Percentiles rank a stretch among this genome's conserved stretches.
Conservation (phyloP, 2,888 invertebrate species). For the Dryobotodes eremita region DNA sequence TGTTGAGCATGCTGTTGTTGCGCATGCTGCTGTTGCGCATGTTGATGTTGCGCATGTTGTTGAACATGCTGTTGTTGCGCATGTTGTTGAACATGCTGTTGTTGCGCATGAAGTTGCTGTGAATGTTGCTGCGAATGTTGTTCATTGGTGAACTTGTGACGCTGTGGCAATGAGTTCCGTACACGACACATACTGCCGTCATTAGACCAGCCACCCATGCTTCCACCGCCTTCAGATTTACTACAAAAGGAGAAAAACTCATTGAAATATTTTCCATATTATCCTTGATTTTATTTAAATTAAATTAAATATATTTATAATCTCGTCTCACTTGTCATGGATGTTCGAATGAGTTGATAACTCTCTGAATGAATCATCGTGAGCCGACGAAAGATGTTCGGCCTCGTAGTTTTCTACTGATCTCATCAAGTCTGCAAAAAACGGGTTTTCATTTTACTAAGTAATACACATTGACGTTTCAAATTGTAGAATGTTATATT, state of each 20-base stretch:
- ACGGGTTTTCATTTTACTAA: not conserved
- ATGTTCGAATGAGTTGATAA: constrained; percentile 84
- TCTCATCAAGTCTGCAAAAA: constrained; percentile 85
- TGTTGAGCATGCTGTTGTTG: constrained; percentile 45
- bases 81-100: constrained; percentile 53
- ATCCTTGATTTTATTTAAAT: not conserved
- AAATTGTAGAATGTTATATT: not conserved
- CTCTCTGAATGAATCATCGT: constrained; percentile 83
- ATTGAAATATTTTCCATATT: not conserved
- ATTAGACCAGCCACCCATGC: constrained; percentile 86
- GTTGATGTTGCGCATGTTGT: constrained; percentile 47
- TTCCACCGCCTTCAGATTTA: constrained; percentile 87
- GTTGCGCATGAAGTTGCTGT: constrained; percentile 73
- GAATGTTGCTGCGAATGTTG: constrained; percentile 82
- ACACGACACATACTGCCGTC: constrained; percentile 88
- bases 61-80: constrained; percentile 45
- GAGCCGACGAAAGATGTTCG: constrained; percentile 78
- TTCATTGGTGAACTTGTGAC: constrained; percentile 88
- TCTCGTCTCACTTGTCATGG: constrained; percentile 83
- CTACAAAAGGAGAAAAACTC: constrained; percentile 66
- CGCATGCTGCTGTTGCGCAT: constrained; percentile 41
- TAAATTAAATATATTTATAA: constrained; percentile 5
- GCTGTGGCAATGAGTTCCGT: constrained; percentile 84
- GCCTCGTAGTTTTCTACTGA: constrained; percentile 87
- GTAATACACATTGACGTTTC: not conserved